Evolutionary conservation across 2,888 invertebrate species (phyloP), one percentile per base, ranked within the genome.

Genomic region (Hypena proboscidalis): DNA sequence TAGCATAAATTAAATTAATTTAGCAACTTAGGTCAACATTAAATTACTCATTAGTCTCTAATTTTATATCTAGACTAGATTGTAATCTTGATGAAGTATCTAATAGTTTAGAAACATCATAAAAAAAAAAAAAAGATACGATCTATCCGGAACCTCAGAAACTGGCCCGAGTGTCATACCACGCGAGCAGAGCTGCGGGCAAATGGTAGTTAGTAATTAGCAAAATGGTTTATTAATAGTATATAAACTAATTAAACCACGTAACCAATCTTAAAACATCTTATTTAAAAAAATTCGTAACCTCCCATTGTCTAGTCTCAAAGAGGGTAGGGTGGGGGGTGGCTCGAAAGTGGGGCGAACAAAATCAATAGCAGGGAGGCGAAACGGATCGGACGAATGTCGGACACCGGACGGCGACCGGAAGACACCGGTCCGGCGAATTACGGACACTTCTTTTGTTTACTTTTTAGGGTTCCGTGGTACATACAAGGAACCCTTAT

Each of bases 341-440:
- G 60, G 51, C 49, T 44, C 39, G 67, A 77, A 82, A 77, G 80
- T 83, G 79, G 83, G 74, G 62, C 73, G 80, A 69, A 67, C 68
- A 78, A 81, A 85, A 87, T 87, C 87, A 74, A 88, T 87, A 87
- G 71, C 67, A 72, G 81, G 74, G 73, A 51, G 68, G 58, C 48
- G 76, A 74, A 78, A 80, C 77, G 57, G 77, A 81, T 79, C 71
- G 70, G 70, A 65, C 66, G 70, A 65, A 58, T 68, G 66, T 65
- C 67, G 67, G 67, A 63, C 67, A 33, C 39, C 73, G 72, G 74
- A 65, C 57, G 56, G 61, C 55, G 22, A 25, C 38, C 38, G 43
- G 39, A 32, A 41, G 47, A 41, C 34, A 20, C 38, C 37, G 27
- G 41, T 44, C 37, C 37, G 44, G 40, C 22, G 14, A 36, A 32